These are phyloP conservation scores for Casuarius casuarius DNA, from an alignment of 2,113 vertebrate species.

Conservation along the genomic window DNA sequence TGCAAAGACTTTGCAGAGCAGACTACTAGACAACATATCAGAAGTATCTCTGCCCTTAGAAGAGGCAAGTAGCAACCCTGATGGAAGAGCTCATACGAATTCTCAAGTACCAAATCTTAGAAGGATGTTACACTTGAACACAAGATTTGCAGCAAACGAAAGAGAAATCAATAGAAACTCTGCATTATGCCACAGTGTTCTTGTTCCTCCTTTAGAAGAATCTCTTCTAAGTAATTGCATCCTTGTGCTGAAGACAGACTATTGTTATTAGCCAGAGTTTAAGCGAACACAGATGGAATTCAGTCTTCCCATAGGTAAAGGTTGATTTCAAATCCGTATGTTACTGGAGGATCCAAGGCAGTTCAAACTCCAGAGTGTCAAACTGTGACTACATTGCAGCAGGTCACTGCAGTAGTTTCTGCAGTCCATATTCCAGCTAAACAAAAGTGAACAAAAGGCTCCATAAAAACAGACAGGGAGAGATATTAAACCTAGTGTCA, in stretches of 20 bases:
- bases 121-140: neutral
- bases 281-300: neutral
- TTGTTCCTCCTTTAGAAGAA: neutral
- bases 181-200: neutral
- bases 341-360: neutral
- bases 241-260: neutral
- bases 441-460: neutral
- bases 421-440: neutral
- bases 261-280: neutral
- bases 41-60: neutral
- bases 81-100: neutral
- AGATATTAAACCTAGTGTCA: neutral
- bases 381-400: too few species aligned
- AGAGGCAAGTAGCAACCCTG: neutral
- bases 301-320: neutral
- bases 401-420: neutral
- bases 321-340: neutral
- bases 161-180: conserved; percentile 15
- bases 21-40: neutral
- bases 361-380: neutral
- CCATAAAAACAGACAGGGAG: neutral
- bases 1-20: neutral
- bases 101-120: neutral
- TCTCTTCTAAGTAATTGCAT: neutral
- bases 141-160: neutral